phyloP scores from a whole-genome alignment of 2,797 vertebrate species.

The Eurystomus glaucurus region DNA sequence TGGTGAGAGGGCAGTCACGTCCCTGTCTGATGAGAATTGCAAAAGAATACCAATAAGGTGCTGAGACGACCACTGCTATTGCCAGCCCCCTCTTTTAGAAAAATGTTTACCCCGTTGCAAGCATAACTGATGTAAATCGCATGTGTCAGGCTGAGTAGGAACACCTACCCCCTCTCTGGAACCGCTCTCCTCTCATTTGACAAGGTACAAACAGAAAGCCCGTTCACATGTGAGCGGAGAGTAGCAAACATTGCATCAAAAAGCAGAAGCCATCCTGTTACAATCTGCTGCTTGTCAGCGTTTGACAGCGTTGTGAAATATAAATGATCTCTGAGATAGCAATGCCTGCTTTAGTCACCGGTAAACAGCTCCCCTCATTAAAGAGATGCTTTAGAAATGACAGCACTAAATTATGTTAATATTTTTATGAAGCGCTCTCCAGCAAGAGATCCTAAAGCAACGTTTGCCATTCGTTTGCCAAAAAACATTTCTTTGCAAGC shows the following conservation, averaged over 20 bases:
- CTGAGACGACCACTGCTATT: not conserved
- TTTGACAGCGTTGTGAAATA: conserved; percentile 78
- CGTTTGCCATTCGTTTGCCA: not conserved
- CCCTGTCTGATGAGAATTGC: not conserved
- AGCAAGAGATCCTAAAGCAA: conserved; percentile 1
- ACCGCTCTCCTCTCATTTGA: conserved; percentile 33
- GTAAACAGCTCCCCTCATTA: conserved; percentile 72
- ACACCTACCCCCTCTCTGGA: conserved; percentile 11
- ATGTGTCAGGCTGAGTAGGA: conserved; percentile 21
- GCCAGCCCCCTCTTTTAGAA: conserved; percentile 11
- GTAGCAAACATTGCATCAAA: conserved; percentile 62
- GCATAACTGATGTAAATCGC: conserved; percentile 48
- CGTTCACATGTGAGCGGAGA: not conserved
- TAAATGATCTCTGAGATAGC: conserved; percentile 71
- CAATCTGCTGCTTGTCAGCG: conserved; percentile 77
- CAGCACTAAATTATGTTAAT: conserved; percentile 68
- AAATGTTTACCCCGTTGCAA: conserved; percentile 4
- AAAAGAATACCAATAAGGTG: not conserved
- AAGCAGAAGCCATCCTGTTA: conserved; percentile 58
- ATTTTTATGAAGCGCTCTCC: conserved; percentile 31
- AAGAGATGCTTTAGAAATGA: conserved; percentile 69
- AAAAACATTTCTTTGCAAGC: not conserved
- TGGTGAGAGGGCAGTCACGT: rapidly evolving
- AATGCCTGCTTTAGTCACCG: conserved; percentile 39
- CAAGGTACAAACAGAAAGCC: conserved; percentile 63